A percentile compares a stretch with the other conserved stretches of the same genome.
Evolutionary conservation across 1,140 invertebrate genomes (phyloP).

Genomic region (Saxidomus purpurata): DNA sequence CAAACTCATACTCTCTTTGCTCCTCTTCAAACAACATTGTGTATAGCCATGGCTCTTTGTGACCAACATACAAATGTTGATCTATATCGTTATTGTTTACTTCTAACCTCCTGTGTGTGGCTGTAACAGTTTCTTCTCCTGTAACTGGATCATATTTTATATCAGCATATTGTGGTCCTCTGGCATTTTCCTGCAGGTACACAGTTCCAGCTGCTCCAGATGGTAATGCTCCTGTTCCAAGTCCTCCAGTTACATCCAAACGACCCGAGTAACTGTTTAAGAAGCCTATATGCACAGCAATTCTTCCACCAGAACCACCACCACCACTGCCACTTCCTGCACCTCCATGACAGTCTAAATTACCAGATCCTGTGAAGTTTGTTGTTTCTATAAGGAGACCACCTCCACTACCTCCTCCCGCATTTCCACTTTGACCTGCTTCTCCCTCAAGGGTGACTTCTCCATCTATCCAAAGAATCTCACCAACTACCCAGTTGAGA

Average conservation of each 20-base stretch:
- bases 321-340: slow-evolving; percentile 70
- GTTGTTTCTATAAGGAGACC: slow-evolving; percentile 76
- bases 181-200: slow-evolving; percentile 77
- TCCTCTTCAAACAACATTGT: slow-evolving; percentile 74
- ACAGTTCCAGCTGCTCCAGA: slow-evolving; percentile 80
- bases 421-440: slow-evolving; percentile 67
- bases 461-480: slow-evolving; percentile 77
- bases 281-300: slow-evolving; percentile 76
- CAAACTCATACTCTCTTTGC: slow-evolving; percentile 75
- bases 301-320: slow-evolving; percentile 77
- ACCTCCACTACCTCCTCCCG: slow-evolving; percentile 79
- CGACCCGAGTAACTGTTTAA: slow-evolving; percentile 74
- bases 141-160: slow-evolving; percentile 77
- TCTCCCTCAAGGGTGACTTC: slow-evolving; percentile 73
- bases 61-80: slow-evolving; percentile 71
- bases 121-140: slow-evolving; percentile 65
- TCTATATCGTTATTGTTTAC: slow-evolving; percentile 79
- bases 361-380: slow-evolving; percentile 80
- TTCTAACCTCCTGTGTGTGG: slow-evolving; percentile 72
- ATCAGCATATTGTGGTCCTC: slow-evolving; percentile 80
- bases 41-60: slow-evolving; percentile 79
- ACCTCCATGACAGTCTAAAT: slow-evolving; percentile 78
- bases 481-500: slow-evolving; percentile 76
- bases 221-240: slow-evolving; percentile 69
- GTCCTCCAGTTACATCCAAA: slow-evolving; percentile 73